phyloP scores from a whole-genome alignment of 2,797 vertebrate genomes.

The Acanthiza pusilla region DNA sequence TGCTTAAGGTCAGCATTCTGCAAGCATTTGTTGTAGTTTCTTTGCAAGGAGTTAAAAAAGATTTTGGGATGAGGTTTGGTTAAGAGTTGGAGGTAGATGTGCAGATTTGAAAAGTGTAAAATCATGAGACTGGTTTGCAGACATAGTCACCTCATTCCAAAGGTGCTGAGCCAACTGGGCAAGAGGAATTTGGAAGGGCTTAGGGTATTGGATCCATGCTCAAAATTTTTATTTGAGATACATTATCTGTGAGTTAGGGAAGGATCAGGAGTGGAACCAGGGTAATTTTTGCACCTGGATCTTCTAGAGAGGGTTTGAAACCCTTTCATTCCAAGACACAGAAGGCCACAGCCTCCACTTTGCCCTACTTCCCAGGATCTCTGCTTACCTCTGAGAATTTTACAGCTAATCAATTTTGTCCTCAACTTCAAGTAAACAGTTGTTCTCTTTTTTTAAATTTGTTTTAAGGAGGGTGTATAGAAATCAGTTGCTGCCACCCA shows the following conservation, averaged over 20 bases:
- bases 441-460: rapidly evolving
- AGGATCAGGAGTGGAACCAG: background rate
- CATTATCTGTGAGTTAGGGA: background rate
- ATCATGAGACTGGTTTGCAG: background rate
- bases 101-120: background rate
- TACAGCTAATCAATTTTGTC: background rate
- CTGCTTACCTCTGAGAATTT: background rate
- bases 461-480: background rate
- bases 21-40: background rate
- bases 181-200: background rate
- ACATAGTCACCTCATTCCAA: background rate
- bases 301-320: background rate
- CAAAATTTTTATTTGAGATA: background rate
- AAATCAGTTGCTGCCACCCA: background rate
- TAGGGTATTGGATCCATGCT: background rate
- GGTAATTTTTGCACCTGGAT: background rate
- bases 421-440: background rate
- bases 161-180: background rate
- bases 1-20: background rate
- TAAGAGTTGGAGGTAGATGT: background rate
- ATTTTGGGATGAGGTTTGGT: background rate
- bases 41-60: background rate
- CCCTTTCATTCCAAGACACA: background rate
- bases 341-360: background rate
- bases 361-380: background rate